These are phyloP conservation scores for Ammodramus savannarum DNA, from an alignment of 2,113 vertebrate species.

Conservation along the genomic window DNA sequence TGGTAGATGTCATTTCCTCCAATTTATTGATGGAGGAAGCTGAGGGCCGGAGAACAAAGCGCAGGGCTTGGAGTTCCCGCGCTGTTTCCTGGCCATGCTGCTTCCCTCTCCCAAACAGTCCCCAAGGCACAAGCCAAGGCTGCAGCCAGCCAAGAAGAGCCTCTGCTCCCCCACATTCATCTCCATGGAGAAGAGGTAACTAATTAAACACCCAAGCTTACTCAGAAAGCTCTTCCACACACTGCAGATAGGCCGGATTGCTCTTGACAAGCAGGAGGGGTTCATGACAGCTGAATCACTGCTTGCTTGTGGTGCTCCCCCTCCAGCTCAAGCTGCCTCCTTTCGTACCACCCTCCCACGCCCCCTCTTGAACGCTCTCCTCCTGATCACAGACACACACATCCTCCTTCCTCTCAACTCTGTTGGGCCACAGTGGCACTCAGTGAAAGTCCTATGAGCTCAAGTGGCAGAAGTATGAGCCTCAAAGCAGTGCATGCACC, in stretches of 20 bases:
- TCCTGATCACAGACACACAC: background rate
- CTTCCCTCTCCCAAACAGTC: background rate
- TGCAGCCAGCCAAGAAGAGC: background rate
- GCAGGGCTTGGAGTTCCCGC: background rate
- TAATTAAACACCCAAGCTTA: background rate
- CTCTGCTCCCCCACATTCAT: background rate
- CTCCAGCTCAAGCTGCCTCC: background rate
- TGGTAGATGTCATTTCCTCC: conserved; percentile 37
- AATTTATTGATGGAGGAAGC: conserved; percentile 25
- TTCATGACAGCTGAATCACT: background rate
- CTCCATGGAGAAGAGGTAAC: background rate
- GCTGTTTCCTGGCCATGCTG: background rate
- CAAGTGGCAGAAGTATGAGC: background rate
- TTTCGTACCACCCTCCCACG: background rate
- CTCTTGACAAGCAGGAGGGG: background rate
- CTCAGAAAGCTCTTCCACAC: background rate
- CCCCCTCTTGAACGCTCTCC: background rate
- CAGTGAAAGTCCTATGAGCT: background rate
- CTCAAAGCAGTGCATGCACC: background rate
- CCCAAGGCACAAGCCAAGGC: fast-evolving
- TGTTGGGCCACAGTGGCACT: background rate
- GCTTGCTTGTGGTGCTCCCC: background rate
- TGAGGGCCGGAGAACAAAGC: conserved; percentile 4
- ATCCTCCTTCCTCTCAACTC: background rate
- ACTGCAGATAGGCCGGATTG: background rate